phyloP scores from a whole-genome alignment of 2,888 invertebrate genomes.

The Allygus modestus region DNA sequence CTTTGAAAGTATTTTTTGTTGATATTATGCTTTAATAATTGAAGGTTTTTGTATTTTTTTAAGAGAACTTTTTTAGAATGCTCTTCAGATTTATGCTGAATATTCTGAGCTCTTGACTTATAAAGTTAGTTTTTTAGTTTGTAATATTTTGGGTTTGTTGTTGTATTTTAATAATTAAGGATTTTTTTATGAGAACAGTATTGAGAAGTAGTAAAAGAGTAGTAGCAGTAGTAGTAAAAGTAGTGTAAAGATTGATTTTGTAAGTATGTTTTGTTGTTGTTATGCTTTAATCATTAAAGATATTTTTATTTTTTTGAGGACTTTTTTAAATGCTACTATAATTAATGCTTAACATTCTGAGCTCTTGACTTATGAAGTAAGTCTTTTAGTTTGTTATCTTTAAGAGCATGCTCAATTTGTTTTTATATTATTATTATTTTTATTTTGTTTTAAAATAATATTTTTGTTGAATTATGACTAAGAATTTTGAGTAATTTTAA shows the following conservation, averaged over 20 bases:
- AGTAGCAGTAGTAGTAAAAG: too few species aligned
- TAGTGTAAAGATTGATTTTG: too few species aligned
- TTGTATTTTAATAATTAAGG: too few species aligned
- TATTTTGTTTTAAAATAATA: not conserved
- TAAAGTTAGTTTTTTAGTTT: not conserved
- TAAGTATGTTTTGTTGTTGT: too few species aligned
- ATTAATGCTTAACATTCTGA: too few species aligned
- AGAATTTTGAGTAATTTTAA: not conserved
- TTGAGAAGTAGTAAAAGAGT: too few species aligned
- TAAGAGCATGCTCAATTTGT: not conserved
- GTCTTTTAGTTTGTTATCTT: not conserved
- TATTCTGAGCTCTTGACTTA: not conserved
- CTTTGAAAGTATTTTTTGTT: not conserved
- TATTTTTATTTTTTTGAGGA: too few species aligned
- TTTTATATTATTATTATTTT: not conserved
- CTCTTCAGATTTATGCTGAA: too few species aligned
- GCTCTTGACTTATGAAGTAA: not conserved
- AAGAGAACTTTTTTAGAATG: not conserved
- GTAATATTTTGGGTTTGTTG: not conserved
- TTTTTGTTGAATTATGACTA: not conserved
- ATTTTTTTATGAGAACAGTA: too few species aligned
- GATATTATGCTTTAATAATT: not conserved
- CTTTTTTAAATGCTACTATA: too few species aligned
- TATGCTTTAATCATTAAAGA: too few species aligned
- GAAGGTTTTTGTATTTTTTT: not conserved